These are phyloP conservation scores for Megalops atlanticus DNA, from an alignment of 2,113 vertebrate genomes.

Conservation along the genomic window DNA sequence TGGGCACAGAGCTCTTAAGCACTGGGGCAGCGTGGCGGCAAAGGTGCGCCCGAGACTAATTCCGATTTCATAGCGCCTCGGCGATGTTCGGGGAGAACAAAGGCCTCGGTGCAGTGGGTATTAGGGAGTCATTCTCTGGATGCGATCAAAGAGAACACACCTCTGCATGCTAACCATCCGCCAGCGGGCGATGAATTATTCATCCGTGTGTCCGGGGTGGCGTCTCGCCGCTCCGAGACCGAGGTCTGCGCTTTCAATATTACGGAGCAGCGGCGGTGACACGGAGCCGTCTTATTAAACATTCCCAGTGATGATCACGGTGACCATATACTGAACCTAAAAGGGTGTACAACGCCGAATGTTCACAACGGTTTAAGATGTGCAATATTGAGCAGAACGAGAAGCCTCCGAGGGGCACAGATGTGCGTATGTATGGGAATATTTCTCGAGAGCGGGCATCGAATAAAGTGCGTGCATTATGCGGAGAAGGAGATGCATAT, in stretches of 20 bases:
- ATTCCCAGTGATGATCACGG: background rate
- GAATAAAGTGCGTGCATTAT: background rate
- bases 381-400: background rate
- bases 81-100: background rate
- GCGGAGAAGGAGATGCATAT: background rate
- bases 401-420: background rate
- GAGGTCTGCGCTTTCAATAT: background rate
- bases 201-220: background rate
- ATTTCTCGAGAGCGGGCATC: background rate
- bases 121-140: background rate
- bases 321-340: background rate
- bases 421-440: background rate
- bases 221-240: background rate
- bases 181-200: background rate
- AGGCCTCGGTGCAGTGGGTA: background rate
- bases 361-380: background rate
- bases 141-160: background rate
- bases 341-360: background rate
- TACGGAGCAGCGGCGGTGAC: background rate
- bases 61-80: background rate
- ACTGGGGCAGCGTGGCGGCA: background rate
- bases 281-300: background rate
- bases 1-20: background rate
- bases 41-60: background rate
- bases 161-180: conserved; percentile 10